Conservation (phyloP, 2,888 invertebrate species). For the Tipula confusa region DNA sequence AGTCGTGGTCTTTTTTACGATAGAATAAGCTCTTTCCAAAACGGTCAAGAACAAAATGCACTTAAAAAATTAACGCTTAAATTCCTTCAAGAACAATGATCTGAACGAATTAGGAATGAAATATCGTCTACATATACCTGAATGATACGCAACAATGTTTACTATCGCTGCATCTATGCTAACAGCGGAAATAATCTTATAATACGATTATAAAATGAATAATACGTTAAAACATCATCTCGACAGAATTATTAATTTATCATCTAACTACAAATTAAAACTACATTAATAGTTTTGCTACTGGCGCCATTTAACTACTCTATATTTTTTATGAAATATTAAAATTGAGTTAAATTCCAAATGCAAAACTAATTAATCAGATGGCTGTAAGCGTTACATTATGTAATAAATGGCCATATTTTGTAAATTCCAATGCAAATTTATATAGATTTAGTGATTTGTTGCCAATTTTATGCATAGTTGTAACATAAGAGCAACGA, state of each 20-base stretch:
- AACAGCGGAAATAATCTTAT: background rate
- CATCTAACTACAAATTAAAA: background rate
- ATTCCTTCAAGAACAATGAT: too few relatives aligned
- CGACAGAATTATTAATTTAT: background rate
- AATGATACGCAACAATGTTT: background rate
- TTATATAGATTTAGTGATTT: too few relatives aligned
- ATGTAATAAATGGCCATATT: background rate
- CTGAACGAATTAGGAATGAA: too few relatives aligned
- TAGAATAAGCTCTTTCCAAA: too few relatives aligned
- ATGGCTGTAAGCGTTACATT: background rate
- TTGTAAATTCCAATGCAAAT: too few relatives aligned
- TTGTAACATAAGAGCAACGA: too few relatives aligned
- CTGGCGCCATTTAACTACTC: background rate
- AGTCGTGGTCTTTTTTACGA: too few relatives aligned
- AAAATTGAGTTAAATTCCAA: background rate
- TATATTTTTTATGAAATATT: background rate
- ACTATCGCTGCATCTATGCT: background rate
- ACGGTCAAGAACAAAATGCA: too few relatives aligned
- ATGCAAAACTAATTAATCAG: background rate
- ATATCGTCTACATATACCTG: too few relatives aligned
- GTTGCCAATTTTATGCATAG: too few relatives aligned
- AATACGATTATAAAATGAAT: background rate
- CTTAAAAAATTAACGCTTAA: too few relatives aligned
- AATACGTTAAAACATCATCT: background rate
- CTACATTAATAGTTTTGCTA: background rate